Evolutionary conservation across 2,797 vertebrate genomes (phyloP), one percentile per base, ranked within the genome.

Genomic region (Anabas testudineus): DNA sequence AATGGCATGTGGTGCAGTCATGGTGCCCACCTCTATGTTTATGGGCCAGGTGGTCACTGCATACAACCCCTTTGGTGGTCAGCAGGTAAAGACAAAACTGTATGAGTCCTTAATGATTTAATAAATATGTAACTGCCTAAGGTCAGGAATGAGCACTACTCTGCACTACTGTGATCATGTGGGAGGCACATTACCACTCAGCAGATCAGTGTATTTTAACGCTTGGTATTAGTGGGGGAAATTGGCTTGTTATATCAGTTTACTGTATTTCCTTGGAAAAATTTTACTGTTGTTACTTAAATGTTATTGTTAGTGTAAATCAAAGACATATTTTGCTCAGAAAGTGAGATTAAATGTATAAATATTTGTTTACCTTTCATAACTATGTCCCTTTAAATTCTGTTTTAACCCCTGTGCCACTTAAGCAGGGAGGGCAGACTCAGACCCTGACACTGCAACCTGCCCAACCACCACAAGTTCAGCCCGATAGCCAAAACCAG

Each of bases 11-110:
- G 95, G 97, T 26, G 92, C 97, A 0, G 97, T 99, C 39, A 98
- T 99, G 98, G 97, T 99, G 58, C 98, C 98, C n/a, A 98, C 97
- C 30, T 97, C 97, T 21, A 98, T 99, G 97, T 96, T 99, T 30
- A 98, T 99, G 98, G 96, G 98, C 16, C 97, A 97, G 85, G 97
- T 98, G 86, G 96, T 99, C 81, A 98, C 97, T 0, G 95, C 97
- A 8, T 98, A 97, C 76, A 95, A 95, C 79, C 91, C 97, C 0
- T 94, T 94, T 59, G 88, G 91, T 32, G 87, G 87, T 28, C 92
- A 93, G 53, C 92, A 92, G 85, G 92, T 93, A 82, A 73, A 39
- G 26, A 63, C 41, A 36, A 41, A 59, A 15, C 46, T 5, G 2
- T 43, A 32, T 28, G 47, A 75, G 14, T 56, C 51, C 39, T 5